Evolutionary conservation across 2,113 vertebrate genomes (phyloP).

Genomic region (Zosterops hypoxanthus): DNA sequence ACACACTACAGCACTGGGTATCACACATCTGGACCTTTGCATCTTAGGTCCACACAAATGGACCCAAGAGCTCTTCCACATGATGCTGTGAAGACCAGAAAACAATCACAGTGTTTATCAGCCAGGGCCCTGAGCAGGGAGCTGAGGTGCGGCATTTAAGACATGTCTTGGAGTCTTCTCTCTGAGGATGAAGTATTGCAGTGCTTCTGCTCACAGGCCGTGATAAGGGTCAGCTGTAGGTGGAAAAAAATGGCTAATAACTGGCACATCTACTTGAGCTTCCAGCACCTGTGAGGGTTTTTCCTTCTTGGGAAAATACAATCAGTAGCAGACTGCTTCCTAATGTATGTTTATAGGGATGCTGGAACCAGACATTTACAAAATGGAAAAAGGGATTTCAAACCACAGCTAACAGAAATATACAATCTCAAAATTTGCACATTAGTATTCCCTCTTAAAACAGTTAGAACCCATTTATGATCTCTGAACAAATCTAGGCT

Average conservation of each 20-base stretch:
- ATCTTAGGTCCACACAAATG: not conserved
- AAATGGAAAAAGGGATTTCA: not conserved
- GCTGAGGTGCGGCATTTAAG: fast-evolving
- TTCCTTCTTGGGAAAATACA: not conserved
- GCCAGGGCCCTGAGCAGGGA: not conserved
- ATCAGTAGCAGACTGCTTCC: not conserved
- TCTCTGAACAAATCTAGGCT: not conserved
- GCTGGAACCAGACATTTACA: not conserved
- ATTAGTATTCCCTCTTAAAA: not conserved
- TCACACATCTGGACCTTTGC: not conserved
- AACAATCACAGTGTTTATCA: not conserved
- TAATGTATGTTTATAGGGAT: not conserved
- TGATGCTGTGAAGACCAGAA: not conserved
- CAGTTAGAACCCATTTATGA: not conserved
- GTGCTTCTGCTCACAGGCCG: not conserved
- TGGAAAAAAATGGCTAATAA: not conserved
- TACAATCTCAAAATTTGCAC: not conserved
- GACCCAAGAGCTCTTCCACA: not conserved
- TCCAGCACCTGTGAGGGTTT: not conserved
- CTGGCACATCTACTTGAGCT: not conserved
- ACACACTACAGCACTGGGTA: fast-evolving
- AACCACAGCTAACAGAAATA: not conserved
- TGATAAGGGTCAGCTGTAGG: not conserved
- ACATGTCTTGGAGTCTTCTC: not conserved
- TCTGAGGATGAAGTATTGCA: not conserved